Evolutionary conservation across 1,140 invertebrate species (phyloP), one percentile per base, ranked within the genome.

Genomic region (Drosophila seguyi): DNA sequence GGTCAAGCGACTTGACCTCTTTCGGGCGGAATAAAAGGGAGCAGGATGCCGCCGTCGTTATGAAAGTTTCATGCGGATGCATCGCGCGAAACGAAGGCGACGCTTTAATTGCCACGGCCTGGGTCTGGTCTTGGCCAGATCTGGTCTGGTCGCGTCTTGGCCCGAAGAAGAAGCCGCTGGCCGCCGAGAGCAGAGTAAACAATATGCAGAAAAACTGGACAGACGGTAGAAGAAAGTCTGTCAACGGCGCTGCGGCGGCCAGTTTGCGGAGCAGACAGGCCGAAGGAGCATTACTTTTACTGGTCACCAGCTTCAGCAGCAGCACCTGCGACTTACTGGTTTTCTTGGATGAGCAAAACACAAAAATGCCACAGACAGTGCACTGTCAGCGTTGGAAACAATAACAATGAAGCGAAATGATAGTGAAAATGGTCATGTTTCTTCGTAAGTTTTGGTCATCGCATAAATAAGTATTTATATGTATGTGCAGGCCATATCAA

Each of bases 121-220:
- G 27, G 38, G 74, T 50, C 68, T 72, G 68, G 68, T 72, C 66
- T 58, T 72, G 68, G 76, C 74, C 74, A 56, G 75, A 59, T 76
- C 73, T 76, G 73, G 55, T 68, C 75, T 50, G 48, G 25, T 18
- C 25, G 38, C 16, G 39, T 53, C 60, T 75, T 68, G 73, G 73
- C 57, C 73, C 58, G 50, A 65, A 57, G 56, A 52, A 60, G 56
- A 52, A 45, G 77, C 53, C 57, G 18, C 76, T 50, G 60, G 50
- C 44, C 47, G 66, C 25, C 48, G 48, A 52, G 52, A 55, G 31
- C 50, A 36, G 52, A 72, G 80, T 73, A 83, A 86, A 87, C 84
- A 88, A 81, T 80, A 80, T 85, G 81, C 79, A 81, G 81, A 82
- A 86, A 87, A 86, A 87, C 84, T 87, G 84, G 84, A 88, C 84